Evolutionary conservation across 2,797 vertebrate species (phyloP).

Genomic region (Enteromius radiatus): DNA sequence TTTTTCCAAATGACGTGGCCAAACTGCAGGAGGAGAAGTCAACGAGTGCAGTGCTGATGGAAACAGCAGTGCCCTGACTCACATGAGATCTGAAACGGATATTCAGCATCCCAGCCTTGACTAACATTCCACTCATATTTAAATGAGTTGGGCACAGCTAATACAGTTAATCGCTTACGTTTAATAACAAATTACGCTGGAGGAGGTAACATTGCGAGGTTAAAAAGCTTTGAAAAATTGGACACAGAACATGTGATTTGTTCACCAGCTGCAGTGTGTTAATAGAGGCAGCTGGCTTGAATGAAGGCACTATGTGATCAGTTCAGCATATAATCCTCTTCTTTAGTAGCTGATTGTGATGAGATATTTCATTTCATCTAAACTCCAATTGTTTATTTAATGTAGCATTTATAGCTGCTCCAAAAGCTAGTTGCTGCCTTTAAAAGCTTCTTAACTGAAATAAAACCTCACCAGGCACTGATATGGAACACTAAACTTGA

Average conservation of each 20-base stretch:
- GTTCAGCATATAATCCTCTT: constrained; percentile 10
- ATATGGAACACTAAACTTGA: too few species aligned
- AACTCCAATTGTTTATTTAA: not conserved
- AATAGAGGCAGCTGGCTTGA: constrained; percentile 15
- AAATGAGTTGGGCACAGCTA: not conserved
- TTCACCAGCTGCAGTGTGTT: constrained; percentile 6
- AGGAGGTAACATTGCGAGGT: not conserved
- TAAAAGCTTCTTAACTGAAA: not conserved
- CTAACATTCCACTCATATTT: constrained; percentile 1
- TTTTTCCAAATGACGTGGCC: constrained; percentile 59
- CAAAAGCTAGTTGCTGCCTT: not conserved
- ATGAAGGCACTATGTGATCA: constrained; percentile 9
- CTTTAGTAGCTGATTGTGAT: not conserved
- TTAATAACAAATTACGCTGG: constrained; percentile 9
- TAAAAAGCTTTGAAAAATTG: not conserved
- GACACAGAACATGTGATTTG: constrained; percentile 1
- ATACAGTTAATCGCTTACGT: not conserved
- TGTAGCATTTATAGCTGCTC: not conserved
- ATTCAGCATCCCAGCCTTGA: constrained; percentile 20
- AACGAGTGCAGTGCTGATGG: constrained; percentile 66
- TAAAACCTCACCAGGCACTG: not conserved
- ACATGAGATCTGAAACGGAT: not conserved
- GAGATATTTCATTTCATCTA: not conserved
- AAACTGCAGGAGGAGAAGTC: constrained; percentile 60
- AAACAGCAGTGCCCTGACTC: constrained; percentile 70